These are phyloP conservation scores for Huso huso DNA, from an alignment of 2,797 vertebrate species.

Conservation along the genomic window DNA sequence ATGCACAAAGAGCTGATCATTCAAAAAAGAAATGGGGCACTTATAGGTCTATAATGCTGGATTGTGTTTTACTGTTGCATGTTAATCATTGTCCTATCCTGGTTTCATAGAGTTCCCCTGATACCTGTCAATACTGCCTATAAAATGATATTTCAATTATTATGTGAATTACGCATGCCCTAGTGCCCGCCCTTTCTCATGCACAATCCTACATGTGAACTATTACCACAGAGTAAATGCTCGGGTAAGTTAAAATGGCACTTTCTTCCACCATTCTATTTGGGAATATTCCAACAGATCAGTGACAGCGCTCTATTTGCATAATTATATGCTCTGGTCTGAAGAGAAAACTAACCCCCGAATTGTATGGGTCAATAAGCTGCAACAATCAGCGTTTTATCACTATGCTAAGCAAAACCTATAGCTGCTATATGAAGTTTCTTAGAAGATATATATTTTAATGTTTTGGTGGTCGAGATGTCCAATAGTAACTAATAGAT, in stretches of 20 bases:
- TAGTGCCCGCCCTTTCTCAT: slow-evolving; percentile 25
- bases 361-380: slow-evolving; percentile 98
- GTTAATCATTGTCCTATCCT: too few species aligned
- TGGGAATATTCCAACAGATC: slow-evolving; percentile 85
- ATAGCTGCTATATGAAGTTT: slow-evolving; percentile 80
- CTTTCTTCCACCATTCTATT: slow-evolving; percentile 46
- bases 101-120: too few species aligned
- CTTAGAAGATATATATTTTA: slow-evolving; percentile 46
- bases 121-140: neutral
- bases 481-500: too few species aligned
- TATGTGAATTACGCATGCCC: slow-evolving; percentile 7
- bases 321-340: slow-evolving; percentile 99
- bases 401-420: slow-evolving; percentile 83
- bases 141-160: slow-evolving; percentile 27
- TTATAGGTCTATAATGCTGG: too few species aligned
- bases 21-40: too few species aligned
- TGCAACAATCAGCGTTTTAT: slow-evolving; percentile 99
- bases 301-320: slow-evolving; percentile 98
- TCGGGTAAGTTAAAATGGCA: slow-evolving; percentile 60
- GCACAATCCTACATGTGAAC: slow-evolving; percentile 50
- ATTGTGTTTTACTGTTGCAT: too few species aligned
- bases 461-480: too few species aligned
- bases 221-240: slow-evolving; percentile 45
- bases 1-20: too few species aligned
- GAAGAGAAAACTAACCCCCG: slow-evolving; percentile 96